Percentiles rank a stretch among this genome's conserved stretches.
Conservation (phyloP, 2,797 vertebrate genomes). For the Passerculus sandwichensis region DNA sequence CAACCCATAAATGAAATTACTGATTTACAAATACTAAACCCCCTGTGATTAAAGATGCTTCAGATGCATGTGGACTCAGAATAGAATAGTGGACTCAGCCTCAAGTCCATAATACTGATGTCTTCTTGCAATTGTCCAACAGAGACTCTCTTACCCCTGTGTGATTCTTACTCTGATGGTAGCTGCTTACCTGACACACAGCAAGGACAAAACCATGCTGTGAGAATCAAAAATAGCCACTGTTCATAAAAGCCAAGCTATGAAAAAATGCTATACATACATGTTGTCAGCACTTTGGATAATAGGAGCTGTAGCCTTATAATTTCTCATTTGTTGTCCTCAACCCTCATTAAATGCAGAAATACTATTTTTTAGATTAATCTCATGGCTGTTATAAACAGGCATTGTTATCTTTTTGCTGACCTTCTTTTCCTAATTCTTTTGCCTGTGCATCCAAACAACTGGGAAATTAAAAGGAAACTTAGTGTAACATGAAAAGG, state of each 20-base stretch:
- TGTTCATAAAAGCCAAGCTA: not conserved
- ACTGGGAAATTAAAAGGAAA: slow-evolving; percentile 41
- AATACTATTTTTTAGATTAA: slow-evolving; percentile 9
- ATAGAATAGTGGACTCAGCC: not conserved
- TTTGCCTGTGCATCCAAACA: slow-evolving; percentile 19
- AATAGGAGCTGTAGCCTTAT: not conserved
- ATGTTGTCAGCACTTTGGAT: not conserved
- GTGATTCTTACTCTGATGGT: not conserved
- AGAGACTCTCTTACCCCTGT: not conserved
- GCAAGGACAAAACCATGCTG: not conserved
- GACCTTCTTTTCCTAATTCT: not conserved
- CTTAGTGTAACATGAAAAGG: not conserved
- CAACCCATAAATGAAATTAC: not conserved
- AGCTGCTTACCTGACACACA: not conserved
- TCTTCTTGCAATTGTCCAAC: not conserved
- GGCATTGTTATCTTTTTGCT: not conserved
- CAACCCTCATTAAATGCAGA: not conserved
- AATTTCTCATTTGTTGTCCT: not conserved
- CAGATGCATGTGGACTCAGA: not conserved
- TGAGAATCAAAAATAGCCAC: not conserved
- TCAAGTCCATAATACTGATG: not conserved
- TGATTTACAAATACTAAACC: not conserved
- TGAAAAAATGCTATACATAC: not conserved
- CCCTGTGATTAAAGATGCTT: not conserved
- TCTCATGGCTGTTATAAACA: not conserved